Evolutionary conservation across 1,140 invertebrate genomes (phyloP), one percentile per base, ranked within the genome.

Genomic region (Scaptodrosophila lebanonensis): DNA sequence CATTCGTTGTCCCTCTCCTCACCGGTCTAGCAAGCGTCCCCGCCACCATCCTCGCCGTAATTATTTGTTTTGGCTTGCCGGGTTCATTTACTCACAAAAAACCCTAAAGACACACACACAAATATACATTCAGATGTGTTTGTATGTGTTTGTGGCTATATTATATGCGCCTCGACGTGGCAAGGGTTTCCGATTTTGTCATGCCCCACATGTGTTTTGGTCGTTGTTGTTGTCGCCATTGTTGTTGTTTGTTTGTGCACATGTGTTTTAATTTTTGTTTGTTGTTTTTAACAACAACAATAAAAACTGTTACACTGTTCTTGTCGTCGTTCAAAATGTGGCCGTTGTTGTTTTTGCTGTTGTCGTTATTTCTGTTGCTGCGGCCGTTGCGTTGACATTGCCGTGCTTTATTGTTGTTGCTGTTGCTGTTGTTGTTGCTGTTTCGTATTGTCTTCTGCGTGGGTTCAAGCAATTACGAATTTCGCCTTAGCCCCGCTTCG

Each of bases 251-350:
- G 65, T 59, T 69, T 69, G 58, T 66, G 66, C 75, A 82, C 75
- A 82, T 82, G 75, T 82, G 75, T 82, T 82, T 82, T 82, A 82
- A 82, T 82, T 82, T 82, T 58, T 82, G 65, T 73, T 75, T 79
- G 69, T 82, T 79, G 69, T 82, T 70, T 62, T 82, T 49, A 62
- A 61, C 54, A 66, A 36, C 59, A 45, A 66, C 45, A 58, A 40
- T 62, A 65, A 68, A 82, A 82, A 66, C 75, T 61, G 75, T 73
- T 60, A 73, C 75, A 82, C 65, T 79, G 50, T 50, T 61, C 50
- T 58, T 70, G 39, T 47, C 50, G 42, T 22, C 25, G 42, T 47
- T n/a, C n/a, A n/a, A n/a, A n/a, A n/a, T n/a, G n/a, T n/a, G n/a
- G n/a, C n/a, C n/a, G n/a, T n/a, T n/a, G n/a, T n/a, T n/a, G n/a